phyloP scores from a whole-genome alignment of 2,888 invertebrate species.

The Ochropacha duplaris region DNA sequence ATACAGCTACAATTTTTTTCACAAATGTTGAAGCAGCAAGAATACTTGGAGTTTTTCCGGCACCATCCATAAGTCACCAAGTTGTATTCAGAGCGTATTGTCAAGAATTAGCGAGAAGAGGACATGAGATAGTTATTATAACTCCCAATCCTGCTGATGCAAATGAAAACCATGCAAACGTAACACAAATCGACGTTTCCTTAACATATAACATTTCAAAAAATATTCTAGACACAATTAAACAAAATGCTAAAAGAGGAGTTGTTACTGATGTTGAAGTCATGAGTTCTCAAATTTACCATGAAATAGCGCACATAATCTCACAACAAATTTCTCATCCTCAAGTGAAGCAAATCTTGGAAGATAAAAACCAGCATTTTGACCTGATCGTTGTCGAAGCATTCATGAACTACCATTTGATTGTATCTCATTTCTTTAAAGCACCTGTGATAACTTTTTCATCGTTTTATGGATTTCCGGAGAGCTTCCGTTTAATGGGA shows the following conservation, averaged over 20 bases:
- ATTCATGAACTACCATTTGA: conserved; percentile 21
- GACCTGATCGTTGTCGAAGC: conserved; percentile 41
- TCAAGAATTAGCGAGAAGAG: conserved; percentile 9
- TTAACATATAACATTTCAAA: not conserved
- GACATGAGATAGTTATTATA: conserved; percentile 11
- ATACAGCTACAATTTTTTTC: too few species aligned
- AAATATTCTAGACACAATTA: too few species aligned
- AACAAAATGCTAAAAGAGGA: conserved; percentile 16
- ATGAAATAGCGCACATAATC: too few species aligned
- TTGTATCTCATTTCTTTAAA: conserved; percentile 36
- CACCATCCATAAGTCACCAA: conserved; percentile 17
- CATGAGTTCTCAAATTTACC: too few species aligned
- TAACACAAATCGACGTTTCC: conserved; percentile 17
- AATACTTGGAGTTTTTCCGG: conserved; percentile 15
- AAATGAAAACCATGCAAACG: conserved; percentile 13
- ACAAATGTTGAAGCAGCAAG: too few species aligned
- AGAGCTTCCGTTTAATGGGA: conserved; percentile 29
- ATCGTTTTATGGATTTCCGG: conserved; percentile 27
- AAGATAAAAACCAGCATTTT: conserved; percentile 35
- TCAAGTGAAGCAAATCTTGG: conserved; percentile 23
- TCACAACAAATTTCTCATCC: too few species aligned
- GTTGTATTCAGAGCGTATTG: conserved; percentile 8
- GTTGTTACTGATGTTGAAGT: conserved; percentile 16
- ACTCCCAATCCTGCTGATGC: conserved; percentile 11
- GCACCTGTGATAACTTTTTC: conserved; percentile 36